Conservation (phyloP, 2,113 vertebrate genomes). For the Cryptomyrus ogoouensis region DNA sequence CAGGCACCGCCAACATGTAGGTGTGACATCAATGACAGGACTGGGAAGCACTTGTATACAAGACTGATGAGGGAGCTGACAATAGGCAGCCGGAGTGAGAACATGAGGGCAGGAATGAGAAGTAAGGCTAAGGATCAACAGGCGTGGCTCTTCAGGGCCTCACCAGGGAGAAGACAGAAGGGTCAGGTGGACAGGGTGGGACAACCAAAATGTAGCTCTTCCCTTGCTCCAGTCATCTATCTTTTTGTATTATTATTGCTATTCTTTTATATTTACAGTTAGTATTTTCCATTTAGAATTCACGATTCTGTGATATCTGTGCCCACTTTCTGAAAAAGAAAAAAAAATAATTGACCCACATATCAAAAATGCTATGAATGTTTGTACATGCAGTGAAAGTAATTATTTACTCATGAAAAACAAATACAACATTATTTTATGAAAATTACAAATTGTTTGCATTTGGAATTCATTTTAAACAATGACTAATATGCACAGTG, state of each 20-base stretch:
- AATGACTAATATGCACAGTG: neutral
- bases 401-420: neutral
- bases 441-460: neutral
- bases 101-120: neutral
- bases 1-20: neutral
- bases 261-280: neutral
- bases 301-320: neutral
- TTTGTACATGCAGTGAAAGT: neutral
- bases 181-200: neutral
- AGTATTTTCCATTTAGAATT: neutral
- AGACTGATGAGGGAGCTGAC: neutral
- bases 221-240: neutral
- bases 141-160: neutral
- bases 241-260: neutral
- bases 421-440: neutral
- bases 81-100: neutral
- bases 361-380: neutral
- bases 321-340: neutral
- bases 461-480: neutral
- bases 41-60: neutral
- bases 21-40: neutral
- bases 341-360: neutral
- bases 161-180: too few species aligned
- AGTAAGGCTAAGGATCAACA: neutral
- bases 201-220: neutral